Percentiles rank a stretch among this genome's conserved stretches.
phyloP scores from a whole-genome alignment of 2,888 invertebrate species.

The Ophion costatus region DNA sequence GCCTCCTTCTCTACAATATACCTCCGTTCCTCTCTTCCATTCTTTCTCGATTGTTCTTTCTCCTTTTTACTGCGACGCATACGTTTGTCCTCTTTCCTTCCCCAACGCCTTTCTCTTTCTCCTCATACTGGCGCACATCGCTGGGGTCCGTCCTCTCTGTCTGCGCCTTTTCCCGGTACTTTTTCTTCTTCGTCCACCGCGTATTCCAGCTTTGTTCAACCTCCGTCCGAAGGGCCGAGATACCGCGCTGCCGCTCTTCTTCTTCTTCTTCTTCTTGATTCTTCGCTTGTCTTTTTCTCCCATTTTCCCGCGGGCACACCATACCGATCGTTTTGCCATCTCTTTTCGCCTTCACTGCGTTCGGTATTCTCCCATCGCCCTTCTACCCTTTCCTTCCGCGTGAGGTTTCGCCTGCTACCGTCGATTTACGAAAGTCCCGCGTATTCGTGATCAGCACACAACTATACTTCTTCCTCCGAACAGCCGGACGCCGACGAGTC shows the following conservation, averaged over 20 bases:
- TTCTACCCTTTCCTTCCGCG: slow-evolving; percentile 23
- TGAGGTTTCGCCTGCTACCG: slow-evolving; percentile 35
- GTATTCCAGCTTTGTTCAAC: slow-evolving; percentile 55
- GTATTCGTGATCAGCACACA: slow-evolving; percentile 36
- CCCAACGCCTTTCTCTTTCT: slow-evolving; percentile 36
- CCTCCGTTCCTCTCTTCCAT: slow-evolving; percentile 62
- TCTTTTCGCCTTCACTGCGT: slow-evolving; percentile 53
- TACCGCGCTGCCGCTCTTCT: slow-evolving; percentile 47
- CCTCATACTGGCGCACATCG: slow-evolving; percentile 42
- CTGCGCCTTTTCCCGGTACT: slow-evolving; percentile 22
- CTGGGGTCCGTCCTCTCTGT: slow-evolving; percentile 29
- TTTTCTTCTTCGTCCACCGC: slow-evolving; percentile 41
- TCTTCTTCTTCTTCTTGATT: slow-evolving; percentile 32
- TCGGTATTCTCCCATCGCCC: slow-evolving; percentile 45
- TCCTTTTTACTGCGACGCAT: slow-evolving; percentile 32
- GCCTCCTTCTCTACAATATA: slow-evolving; percentile 74
- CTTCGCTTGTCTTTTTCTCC: neutral
- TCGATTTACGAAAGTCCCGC: slow-evolving; percentile 56
- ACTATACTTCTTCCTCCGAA: slow-evolving; percentile 40
- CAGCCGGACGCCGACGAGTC: slow-evolving; percentile 8
- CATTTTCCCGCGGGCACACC: slow-evolving; percentile 49
- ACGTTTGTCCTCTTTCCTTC: slow-evolving; percentile 34
- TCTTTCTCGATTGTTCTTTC: slow-evolving; percentile 58
- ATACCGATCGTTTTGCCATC: slow-evolving; percentile 59
- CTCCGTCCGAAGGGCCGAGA: slow-evolving; percentile 49